Percentiles rank a stretch among this genome's conserved stretches.
Evolutionary conservation across 2,888 invertebrate genomes (phyloP).

Genomic region (Ormyrus pomaceus): DNA sequence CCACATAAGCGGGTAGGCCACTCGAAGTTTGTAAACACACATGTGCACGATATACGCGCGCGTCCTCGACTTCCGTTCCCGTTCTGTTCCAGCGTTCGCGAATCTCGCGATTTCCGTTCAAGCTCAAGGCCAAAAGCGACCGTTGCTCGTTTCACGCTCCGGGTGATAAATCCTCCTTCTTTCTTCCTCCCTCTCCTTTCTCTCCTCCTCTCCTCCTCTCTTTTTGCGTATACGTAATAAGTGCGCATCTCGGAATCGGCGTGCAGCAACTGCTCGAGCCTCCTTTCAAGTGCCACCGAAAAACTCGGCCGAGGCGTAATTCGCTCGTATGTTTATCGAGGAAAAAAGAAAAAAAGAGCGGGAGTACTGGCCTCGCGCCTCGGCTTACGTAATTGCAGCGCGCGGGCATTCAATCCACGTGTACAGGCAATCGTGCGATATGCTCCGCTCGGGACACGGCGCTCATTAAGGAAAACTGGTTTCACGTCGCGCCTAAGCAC

Average conservation of each 20-base stretch:
- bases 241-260: constrained; percentile 4
- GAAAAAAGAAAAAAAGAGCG: not conserved
- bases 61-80: constrained; percentile 28
- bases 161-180: constrained; percentile 43
- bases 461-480: constrained; percentile 54
- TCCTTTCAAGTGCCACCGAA: too few relatives aligned
- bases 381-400: constrained; percentile 45
- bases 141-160: constrained; percentile 51
- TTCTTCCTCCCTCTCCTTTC: not conserved
- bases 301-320: not conserved
- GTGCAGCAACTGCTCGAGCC: not conserved
- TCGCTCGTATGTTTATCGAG: not conserved
- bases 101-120: constrained; percentile 55
- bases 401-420: constrained; percentile 1
- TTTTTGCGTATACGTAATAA: not conserved
- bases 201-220: not conserved
- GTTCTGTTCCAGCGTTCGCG: constrained; percentile 14
- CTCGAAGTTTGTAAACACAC: constrained; percentile 43
- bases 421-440: not conserved
- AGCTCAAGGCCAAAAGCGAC: constrained; percentile 52
- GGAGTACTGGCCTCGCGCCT: not conserved
- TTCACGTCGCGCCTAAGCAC: constrained; percentile 26
- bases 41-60: constrained; percentile 25
- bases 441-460: not conserved
- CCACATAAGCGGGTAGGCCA: not conserved